Base-by-base conservation (phyloP, 2,113 vertebrate genomes). In the Haemorhous mexicanus region DNA sequence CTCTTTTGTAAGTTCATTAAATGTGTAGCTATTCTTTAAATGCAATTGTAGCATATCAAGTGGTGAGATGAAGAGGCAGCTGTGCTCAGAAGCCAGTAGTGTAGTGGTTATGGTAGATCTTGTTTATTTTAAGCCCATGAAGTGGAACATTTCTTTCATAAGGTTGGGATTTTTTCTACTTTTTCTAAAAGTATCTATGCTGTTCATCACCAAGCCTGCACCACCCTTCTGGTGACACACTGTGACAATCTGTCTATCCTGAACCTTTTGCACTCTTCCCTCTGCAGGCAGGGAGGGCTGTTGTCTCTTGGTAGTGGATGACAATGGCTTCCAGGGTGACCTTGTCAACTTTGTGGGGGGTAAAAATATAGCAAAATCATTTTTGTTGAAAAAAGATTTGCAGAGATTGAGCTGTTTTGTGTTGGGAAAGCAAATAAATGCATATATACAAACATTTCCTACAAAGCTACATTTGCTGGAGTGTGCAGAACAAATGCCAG, bases 331-430 rank as follows among this genome's bases (percentile, higher is more conserved):
- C 6, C 26, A 68, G 46, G 32, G 3, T 73, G n/a, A 9, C 52
- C 28, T 4, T 44, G 46, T 15, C 56, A 78, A 4, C 10, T n/a
- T 62, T 6, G 9, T 0, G 0, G 2, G 27, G 7, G 1, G 5
- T 20, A 19, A 61, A 62, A 53, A 18, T 0, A 23, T 3, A 10
- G 27, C 41, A 58, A 77, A 80, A 53, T 58, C 0, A 24, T 79
- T 75, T 50, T 33, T 0, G 1, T 9, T 83, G 14, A 83, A 62
- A 75, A 69, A 55, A 23, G 0, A 12, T 55, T 62, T 41, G 4
- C 43, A 52, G 20, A 18, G 32, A 10, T 26, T 39, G 26, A 74
- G 16, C 7, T 46, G 21, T 1, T 0, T 72, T 87, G 27, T 32
- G 4, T 37, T 62, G 8, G 67, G 55, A 67, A 89, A 69, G 6